A percentile compares a stretch with the other conserved stretches of the same genome.
phyloP scores from a whole-genome alignment of 2,888 invertebrate genomes.

The Cactoblastis cactorum region DNA sequence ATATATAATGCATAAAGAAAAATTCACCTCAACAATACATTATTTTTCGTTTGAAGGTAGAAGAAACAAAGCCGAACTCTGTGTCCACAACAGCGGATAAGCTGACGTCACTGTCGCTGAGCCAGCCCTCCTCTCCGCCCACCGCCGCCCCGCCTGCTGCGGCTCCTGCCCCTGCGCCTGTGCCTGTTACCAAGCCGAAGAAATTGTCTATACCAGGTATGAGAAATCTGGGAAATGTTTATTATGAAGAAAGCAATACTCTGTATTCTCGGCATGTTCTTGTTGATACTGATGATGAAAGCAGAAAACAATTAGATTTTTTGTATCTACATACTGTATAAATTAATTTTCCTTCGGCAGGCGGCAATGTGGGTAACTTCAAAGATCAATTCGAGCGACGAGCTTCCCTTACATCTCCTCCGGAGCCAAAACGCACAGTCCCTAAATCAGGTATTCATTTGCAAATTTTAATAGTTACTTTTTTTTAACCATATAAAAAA shows the following conservation, averaged over 20 bases:
- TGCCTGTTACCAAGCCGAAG: constrained; percentile 81
- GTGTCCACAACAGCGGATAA: constrained; percentile 63
- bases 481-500: no score
- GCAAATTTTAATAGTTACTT: no score
- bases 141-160: neutral
- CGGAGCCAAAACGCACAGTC: constrained; percentile 63
- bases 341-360: constrained; percentile 33
- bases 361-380: constrained; percentile 91
- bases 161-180: constrained; percentile 28
- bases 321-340: no score
- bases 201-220: constrained; percentile 87
- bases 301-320: no score
- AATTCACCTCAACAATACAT: neutral
- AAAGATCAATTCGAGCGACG: constrained; percentile 92
- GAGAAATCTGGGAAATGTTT: no score
- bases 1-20: no score
- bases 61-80: constrained; percentile 46
- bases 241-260: no score
- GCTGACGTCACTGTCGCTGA: constrained; percentile 55
- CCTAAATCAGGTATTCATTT: constrained; percentile 55
- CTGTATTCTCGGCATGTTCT: no score
- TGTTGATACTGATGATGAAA: no score
- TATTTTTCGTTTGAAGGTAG: constrained; percentile 28
- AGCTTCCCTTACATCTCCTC: constrained; percentile 80
- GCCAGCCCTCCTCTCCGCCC: constrained; percentile 38